These are phyloP conservation scores for Leptinotarsa lineolata DNA, from an alignment of 1,140 invertebrate species.

Conservation along the genomic window DNA sequence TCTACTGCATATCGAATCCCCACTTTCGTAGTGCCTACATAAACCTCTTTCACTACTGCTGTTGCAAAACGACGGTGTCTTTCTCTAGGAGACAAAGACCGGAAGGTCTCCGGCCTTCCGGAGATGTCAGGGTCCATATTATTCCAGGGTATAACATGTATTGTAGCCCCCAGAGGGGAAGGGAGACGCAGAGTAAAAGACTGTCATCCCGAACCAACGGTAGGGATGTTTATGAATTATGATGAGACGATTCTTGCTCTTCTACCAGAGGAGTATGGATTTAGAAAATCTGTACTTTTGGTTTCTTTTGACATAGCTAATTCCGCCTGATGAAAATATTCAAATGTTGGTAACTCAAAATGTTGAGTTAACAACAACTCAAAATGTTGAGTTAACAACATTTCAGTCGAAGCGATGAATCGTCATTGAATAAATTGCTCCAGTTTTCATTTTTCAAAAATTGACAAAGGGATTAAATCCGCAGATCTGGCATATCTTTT, in stretches of 20 bases:
- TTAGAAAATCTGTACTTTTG: constrained; percentile 37
- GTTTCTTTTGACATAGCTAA: not conserved
- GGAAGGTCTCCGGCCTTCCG: constrained; percentile 62
- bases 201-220: constrained; percentile 45
- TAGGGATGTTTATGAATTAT: constrained; percentile 66
- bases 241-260: constrained; percentile 52
- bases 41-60: constrained; percentile 80
- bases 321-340: not conserved
- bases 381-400: too few relatives aligned
- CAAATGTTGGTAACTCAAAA: too few relatives aligned
- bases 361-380: too few relatives aligned
- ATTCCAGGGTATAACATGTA: constrained; percentile 76
- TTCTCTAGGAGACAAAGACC: constrained; percentile 67
- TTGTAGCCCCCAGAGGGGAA: constrained; percentile 61
- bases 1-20: constrained; percentile 69
- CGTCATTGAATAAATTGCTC: too few relatives aligned
- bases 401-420: too few relatives aligned
- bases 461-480: too few relatives aligned
- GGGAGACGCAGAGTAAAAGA: constrained; percentile 55
- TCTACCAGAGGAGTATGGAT: constrained; percentile 44
- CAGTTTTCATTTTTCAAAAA: too few relatives aligned
- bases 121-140: constrained; percentile 77
- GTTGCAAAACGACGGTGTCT: constrained; percentile 78
- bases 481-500: too few relatives aligned
- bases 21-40: constrained; percentile 77